Conservation (phyloP, 1,140 invertebrate species). For the Ceratina calcarata region DNA sequence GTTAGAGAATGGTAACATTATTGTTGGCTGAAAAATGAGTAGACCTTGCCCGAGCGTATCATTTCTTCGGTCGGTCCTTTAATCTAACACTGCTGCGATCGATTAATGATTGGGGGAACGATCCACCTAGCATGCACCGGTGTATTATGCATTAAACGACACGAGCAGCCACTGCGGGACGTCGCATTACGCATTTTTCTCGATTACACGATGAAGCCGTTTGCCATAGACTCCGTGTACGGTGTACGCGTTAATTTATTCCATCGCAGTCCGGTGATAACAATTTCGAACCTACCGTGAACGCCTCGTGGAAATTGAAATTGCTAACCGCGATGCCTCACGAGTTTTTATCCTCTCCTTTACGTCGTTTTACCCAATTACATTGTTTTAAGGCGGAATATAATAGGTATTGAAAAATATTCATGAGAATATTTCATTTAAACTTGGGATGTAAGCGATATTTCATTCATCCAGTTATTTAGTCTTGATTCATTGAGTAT, state of each 20-base stretch:
- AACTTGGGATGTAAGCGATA: too few relatives aligned
- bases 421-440: too few relatives aligned
- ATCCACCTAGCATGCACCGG: constrained; percentile 12
- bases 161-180: constrained; percentile 34
- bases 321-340: background rate
- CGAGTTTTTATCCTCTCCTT: too few relatives aligned
- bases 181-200: constrained; percentile 57
- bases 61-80: constrained; percentile 20
- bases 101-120: constrained; percentile 41
- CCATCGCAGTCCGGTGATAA: constrained; percentile 27
- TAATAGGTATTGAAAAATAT: too few relatives aligned
- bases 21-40: background rate
- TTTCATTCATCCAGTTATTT: too few relatives aligned
- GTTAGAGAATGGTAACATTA: background rate
- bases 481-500: too few relatives aligned
- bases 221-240: constrained; percentile 21
- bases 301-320: constrained; percentile 34
- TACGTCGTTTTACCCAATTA: too few relatives aligned
- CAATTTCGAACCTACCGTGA: constrained; percentile 28
- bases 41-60: background rate
- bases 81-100: constrained; percentile 33
- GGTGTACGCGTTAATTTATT: constrained; percentile 46
- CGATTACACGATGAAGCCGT: constrained; percentile 53
- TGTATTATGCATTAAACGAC: constrained; percentile 49
- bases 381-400: too few relatives aligned